These are phyloP conservation scores for Okapia johnstoni DNA, from an alignment of 2,113 vertebrate species.

Conservation along the genomic window DNA sequence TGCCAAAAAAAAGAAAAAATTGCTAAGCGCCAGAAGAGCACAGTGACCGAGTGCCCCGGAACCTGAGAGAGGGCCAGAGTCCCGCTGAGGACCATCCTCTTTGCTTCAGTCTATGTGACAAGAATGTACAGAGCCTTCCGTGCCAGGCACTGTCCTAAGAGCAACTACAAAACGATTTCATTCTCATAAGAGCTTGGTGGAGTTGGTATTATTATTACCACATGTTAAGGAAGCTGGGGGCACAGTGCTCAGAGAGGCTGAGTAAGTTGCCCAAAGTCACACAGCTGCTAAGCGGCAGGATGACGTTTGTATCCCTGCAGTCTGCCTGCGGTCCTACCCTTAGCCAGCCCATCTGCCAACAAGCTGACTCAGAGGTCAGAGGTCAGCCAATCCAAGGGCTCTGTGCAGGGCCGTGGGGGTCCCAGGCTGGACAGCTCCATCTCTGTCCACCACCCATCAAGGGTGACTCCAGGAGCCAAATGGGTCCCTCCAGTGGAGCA, in stretches of 20 bases:
- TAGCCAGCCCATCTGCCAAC: background rate
- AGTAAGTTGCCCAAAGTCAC: background rate
- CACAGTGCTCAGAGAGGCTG: background rate
- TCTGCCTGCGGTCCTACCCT: background rate
- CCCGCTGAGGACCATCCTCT: background rate
- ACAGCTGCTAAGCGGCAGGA: background rate
- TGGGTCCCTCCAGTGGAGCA: fast-evolving
- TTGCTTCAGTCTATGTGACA: background rate
- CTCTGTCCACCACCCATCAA: background rate
- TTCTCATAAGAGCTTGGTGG: background rate
- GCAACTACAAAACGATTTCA: background rate
- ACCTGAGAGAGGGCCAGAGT: background rate
- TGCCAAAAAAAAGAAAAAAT: background rate
- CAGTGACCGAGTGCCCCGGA: background rate
- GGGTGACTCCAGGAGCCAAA: background rate
- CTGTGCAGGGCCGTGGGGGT: too few species aligned
- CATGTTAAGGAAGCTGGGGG: background rate
- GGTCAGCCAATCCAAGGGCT: background rate
- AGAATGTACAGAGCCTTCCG: background rate
- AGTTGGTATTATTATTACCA: background rate
- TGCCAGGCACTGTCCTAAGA: background rate
- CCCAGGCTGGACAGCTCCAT: background rate
- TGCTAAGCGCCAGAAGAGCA: background rate
- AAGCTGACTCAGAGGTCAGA: background rate
- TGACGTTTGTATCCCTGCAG: background rate